These are phyloP conservation scores for Ophioninae sp. DNA, from an alignment of 2,888 invertebrate genomes.

Conservation along the genomic window DNA sequence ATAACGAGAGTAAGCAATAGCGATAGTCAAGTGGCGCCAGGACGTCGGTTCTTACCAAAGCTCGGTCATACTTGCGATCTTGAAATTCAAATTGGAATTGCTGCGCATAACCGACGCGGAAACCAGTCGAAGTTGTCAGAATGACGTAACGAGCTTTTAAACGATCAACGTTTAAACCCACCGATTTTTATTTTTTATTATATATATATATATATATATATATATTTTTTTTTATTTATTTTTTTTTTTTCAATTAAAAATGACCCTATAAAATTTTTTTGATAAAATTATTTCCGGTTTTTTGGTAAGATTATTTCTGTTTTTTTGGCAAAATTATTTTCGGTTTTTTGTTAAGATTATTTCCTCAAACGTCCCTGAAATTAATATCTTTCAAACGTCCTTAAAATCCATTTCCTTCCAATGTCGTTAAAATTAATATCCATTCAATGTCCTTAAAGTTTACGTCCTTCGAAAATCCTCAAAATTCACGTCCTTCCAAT, in stretches of 20 bases:
- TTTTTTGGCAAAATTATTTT: background rate
- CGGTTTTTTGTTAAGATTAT: background rate
- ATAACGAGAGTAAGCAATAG: conserved; percentile 19
- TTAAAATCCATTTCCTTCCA: no score
- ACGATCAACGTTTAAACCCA: background rate
- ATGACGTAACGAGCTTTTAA: background rate
- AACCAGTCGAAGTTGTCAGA: background rate
- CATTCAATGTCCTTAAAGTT: no score
- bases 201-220: no score
- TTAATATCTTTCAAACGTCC: no score
- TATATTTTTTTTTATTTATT: background rate
- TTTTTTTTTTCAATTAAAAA: background rate
- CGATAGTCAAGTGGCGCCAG: conserved; percentile 31
- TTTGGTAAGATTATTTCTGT: no score
- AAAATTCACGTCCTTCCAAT: background rate
- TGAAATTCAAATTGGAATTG: background rate
- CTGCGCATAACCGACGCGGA: background rate
- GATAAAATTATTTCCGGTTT: background rate
- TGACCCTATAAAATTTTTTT: background rate
- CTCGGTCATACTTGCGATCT: background rate
- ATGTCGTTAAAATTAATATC: no score
- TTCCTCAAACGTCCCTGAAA: no score
- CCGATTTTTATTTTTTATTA: background rate
- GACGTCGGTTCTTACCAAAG: conserved; percentile 6
- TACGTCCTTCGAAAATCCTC: no score